phyloP scores from a whole-genome alignment of 2,113 vertebrate genomes.

The Daboia siamensis region DNA sequence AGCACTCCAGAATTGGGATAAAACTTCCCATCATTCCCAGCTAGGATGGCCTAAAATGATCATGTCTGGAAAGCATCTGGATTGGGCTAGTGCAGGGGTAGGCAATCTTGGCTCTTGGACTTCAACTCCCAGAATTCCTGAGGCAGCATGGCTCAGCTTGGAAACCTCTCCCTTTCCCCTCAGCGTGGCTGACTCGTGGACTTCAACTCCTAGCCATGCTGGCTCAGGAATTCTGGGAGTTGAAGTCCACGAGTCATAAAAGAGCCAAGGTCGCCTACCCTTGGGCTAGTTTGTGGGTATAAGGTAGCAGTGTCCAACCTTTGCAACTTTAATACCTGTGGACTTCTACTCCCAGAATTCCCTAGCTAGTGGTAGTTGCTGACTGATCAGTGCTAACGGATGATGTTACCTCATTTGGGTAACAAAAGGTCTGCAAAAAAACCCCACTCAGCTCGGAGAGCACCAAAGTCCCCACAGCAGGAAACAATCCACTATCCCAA shows the following conservation, averaged over 20 bases:
- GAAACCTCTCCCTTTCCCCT: no score
- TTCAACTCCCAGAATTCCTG: neutral
- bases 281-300: no score
- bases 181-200: no score
- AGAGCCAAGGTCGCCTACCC: no score
- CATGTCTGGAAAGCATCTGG: neutral
- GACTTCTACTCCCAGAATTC: neutral
- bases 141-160: no score
- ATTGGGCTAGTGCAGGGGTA: neutral
- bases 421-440: neutral
- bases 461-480: neutral
- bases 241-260: no score
- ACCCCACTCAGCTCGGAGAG: neutral
- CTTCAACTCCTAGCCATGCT: no score
- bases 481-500: neutral
- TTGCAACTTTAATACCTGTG: neutral
- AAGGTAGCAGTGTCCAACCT: no score
- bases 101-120: no score
- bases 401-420: neutral
- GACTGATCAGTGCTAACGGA: neutral
- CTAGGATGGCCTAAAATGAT: neutral
- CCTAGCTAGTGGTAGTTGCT: neutral
- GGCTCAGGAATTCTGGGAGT: no score
- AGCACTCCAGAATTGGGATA: neutral
- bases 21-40: neutral